A percentile compares a stretch with the other conserved stretches of the same genome.
Conservation (phyloP, 2,797 vertebrate species). For the Eidolon dupreanum region DNA sequence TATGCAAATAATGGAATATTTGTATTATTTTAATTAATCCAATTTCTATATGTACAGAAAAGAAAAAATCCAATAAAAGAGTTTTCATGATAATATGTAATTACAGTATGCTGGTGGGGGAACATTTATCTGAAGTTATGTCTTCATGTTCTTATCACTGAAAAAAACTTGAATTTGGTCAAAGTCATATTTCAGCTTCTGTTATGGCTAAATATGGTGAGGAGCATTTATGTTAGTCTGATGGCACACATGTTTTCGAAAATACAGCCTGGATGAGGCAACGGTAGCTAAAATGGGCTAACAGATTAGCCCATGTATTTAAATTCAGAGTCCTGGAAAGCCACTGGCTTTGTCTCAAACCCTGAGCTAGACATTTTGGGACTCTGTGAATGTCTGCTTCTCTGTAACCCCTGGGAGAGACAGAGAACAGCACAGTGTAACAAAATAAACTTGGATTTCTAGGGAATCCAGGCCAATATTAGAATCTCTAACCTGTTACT, state of each 20-base stretch:
- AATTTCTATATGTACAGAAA: not conserved
- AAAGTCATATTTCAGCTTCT: not conserved
- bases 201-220: not conserved
- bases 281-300: not conserved
- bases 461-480: not conserved
- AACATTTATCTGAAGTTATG: not conserved
- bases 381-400: not conserved
- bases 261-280: not conserved
- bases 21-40: conserved; percentile 56
- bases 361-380: not conserved
- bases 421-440: not conserved
- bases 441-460: not conserved
- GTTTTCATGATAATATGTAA: not conserved
- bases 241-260: not conserved
- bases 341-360: not conserved
- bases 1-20: not conserved
- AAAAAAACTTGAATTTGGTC: not conserved
- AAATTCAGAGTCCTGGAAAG: not conserved
- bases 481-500: not conserved
- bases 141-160: not conserved
- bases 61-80: conserved; percentile 18
- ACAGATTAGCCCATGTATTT: not conserved
- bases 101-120: not conserved
- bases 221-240: not conserved
- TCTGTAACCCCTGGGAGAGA: not conserved